A percentile compares a stretch with the other conserved stretches of the same genome.
phyloP scores from a whole-genome alignment of 2,888 invertebrate genomes.

The Amiota mariae region DNA sequence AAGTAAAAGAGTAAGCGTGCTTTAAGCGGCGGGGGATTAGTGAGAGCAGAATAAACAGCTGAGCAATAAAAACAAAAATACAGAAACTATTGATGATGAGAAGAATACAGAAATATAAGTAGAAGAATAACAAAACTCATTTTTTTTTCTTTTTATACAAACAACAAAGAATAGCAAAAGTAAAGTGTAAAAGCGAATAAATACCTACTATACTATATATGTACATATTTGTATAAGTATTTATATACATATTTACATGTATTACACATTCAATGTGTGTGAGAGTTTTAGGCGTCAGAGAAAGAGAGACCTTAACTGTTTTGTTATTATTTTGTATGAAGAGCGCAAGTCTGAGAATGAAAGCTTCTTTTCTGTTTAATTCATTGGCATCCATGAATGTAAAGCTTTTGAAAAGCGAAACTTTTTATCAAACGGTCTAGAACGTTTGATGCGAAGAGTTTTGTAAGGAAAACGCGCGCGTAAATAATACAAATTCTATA shows the following conservation, averaged over 20 bases:
- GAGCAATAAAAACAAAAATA: background rate
- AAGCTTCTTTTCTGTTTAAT: slow-evolving; percentile 3
- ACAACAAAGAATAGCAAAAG: background rate
- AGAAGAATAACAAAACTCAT: background rate
- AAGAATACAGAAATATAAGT: background rate
- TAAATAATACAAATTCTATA: slow-evolving; percentile 22
- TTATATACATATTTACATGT: too few species aligned
- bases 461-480: slow-evolving; percentile 34
- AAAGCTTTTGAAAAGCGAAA: slow-evolving; percentile 60
- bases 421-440: slow-evolving; percentile 73
- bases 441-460: slow-evolving; percentile 67
- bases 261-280: background rate
- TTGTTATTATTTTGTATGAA: background rate
- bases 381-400: slow-evolving; percentile 17
- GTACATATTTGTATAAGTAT: background rate
- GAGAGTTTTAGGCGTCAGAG: background rate
- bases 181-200: background rate
- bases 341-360: background rate
- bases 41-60: background rate
- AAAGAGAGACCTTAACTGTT: background rate
- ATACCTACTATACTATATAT: too few species aligned
- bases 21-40: background rate
- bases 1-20: background rate
- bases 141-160: background rate
- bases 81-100: background rate